Conservation (phyloP, 2,888 invertebrate genomes). For the Myopa testacea region DNA sequence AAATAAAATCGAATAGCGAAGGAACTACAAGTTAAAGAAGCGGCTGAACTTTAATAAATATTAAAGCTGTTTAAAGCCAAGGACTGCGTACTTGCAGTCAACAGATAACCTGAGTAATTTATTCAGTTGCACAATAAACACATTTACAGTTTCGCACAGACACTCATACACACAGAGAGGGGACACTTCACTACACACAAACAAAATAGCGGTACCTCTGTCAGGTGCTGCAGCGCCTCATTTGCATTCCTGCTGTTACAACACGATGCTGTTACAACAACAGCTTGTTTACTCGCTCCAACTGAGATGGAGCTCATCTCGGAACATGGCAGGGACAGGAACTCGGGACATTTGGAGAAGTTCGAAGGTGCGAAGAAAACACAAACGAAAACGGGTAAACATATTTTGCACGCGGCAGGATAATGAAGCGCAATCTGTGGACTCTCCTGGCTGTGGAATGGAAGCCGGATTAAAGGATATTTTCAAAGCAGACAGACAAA, state of each 20-base stretch:
- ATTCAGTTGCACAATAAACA: neutral
- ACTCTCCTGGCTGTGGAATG: neutral
- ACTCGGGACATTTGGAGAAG: too few species aligned
- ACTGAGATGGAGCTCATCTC: neutral
- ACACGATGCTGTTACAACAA: neutral
- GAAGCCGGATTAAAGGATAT: neutral
- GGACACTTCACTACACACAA: too few species aligned
- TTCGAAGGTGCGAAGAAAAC: slow-evolving; percentile 15
- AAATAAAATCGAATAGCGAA: too few species aligned
- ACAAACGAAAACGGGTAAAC: neutral
- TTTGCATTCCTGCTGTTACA: neutral
- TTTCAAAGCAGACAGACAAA: neutral
- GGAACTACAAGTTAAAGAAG: too few species aligned
- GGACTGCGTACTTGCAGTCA: too few species aligned
- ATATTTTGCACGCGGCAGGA: neutral
- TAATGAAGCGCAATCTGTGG: slow-evolving; percentile 30
- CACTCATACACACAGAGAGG: too few species aligned
- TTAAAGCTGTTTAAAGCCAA: too few species aligned
- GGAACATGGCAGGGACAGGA: neutral
- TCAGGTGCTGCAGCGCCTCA: neutral
- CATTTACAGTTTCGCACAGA: neutral
- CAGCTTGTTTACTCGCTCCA: neutral
- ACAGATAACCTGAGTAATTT: too few species aligned
- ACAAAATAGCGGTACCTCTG: neutral
- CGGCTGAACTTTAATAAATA: too few species aligned